Evolutionary conservation across 1,140 invertebrate species (phyloP).

Genomic region (Rhyacophila brunnea): DNA sequence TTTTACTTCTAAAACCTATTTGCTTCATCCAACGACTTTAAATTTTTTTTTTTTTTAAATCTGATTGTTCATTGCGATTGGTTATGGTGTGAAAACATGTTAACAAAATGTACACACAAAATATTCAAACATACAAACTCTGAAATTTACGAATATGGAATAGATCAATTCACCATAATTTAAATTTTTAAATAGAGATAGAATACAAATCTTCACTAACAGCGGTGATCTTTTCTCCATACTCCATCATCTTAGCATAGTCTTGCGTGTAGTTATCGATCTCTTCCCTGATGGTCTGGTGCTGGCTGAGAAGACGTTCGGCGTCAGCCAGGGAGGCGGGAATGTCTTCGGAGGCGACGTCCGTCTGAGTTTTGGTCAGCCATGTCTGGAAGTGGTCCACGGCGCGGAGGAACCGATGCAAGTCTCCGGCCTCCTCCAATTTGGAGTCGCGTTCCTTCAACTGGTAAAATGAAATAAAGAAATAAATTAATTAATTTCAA

Average conservation of each 20-base stretch:
- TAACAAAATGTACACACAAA: too few species aligned
- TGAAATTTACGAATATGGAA: too few species aligned
- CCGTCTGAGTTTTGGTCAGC: constrained; percentile 96
- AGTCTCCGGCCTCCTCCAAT: constrained; percentile 96
- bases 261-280: constrained; percentile 99
- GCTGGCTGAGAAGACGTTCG: constrained; percentile 93
- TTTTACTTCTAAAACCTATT: too few species aligned
- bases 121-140: too few species aligned
- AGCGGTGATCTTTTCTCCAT: constrained; percentile 91
- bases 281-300: constrained; percentile 97
- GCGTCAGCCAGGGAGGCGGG: constrained; percentile 95
- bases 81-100: too few species aligned
- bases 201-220: constrained; percentile 61
- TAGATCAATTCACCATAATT: too few species aligned
- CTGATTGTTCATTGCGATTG: too few species aligned
- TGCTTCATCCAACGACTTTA: too few species aligned
- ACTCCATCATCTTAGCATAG: constrained; percentile 99
- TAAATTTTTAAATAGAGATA: too few species aligned
- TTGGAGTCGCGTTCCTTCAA: constrained; percentile 96
- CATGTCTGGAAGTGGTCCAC: constrained; percentile 99
- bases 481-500: constrained; percentile 9
- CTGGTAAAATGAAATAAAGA: constrained; percentile 41
- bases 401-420: constrained; percentile 97
- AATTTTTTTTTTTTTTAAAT: too few species aligned
- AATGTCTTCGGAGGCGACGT: constrained; percentile 97